Conservation (phyloP, 2,113 vertebrate species). For the Formicarius rufipectus region DNA sequence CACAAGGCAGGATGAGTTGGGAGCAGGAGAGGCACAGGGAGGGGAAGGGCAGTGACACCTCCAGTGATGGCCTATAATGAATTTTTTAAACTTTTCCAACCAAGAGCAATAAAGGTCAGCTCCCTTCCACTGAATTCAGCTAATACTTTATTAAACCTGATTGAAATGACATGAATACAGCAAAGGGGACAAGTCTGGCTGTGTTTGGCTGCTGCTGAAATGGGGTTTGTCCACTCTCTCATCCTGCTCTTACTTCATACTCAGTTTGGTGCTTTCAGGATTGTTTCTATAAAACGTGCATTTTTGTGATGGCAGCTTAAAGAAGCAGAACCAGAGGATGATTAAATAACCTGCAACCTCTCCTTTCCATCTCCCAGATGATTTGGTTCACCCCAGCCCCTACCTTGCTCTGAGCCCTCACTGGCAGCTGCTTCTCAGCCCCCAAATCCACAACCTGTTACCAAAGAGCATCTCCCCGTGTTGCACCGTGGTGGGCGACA, state of each 20-base stretch:
- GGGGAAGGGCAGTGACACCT: neutral
- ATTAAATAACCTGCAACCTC: rapidly evolving
- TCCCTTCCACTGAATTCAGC: neutral
- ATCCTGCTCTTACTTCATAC: neutral
- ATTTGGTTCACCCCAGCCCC: neutral
- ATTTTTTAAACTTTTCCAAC: slow-evolving; percentile 13
- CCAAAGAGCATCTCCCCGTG: neutral
- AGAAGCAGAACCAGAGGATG: neutral
- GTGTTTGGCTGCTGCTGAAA: neutral
- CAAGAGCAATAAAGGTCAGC: neutral
- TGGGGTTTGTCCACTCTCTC: neutral
- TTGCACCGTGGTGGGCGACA: neutral
- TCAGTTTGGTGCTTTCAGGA: rapidly evolving
- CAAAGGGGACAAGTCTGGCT: neutral
- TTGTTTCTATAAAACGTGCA: neutral
- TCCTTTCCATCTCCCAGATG: neutral
- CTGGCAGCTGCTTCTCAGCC: neutral
- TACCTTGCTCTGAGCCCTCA: neutral
- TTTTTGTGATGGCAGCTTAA: neutral
- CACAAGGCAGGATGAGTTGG: neutral
- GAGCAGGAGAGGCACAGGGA: neutral
- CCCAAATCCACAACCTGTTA: neutral
- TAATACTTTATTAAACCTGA: neutral
- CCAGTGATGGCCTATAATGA: neutral
- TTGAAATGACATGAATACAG: neutral